phyloP scores from a whole-genome alignment of 1,140 invertebrate species.

The Cydia strobilella region DNA sequence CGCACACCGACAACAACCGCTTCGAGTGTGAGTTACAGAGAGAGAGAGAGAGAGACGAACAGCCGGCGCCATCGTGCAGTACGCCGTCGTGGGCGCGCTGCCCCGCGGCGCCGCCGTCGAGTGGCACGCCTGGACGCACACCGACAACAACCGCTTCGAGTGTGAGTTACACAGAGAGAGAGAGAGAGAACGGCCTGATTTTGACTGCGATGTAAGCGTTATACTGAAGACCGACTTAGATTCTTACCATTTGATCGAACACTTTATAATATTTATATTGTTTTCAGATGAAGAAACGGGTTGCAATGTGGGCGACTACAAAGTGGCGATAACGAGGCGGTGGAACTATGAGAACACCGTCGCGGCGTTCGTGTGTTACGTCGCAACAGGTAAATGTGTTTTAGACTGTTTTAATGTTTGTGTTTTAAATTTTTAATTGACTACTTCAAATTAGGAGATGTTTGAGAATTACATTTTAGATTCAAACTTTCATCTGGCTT shows the following conservation, averaged over 20 bases:
- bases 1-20: too few species aligned
- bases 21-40: too few species aligned
- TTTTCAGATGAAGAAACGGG: conserved; percentile 93
- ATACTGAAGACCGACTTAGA: too few species aligned
- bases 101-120: conserved; percentile 92
- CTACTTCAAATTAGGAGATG: too few species aligned
- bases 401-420: too few species aligned
- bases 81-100: conserved; percentile 85
- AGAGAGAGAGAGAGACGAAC: too few species aligned
- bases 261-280: conserved; percentile 25
- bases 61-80: conserved; percentile 65
- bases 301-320: conserved; percentile 89
- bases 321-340: conserved; percentile 88
- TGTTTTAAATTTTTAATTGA: too few species aligned
- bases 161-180: conserved; percentile 78
- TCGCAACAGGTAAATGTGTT: conserved; percentile 82
- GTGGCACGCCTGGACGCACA: conserved; percentile 95
- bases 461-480: too few species aligned
- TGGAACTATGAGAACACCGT: conserved; percentile 95
- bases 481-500: too few species aligned
- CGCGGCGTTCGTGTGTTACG: conserved; percentile 90
- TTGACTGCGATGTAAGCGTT: conserved; percentile 81
- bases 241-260: too few species aligned
- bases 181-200: too few species aligned
- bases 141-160: conserved; percentile 88